A percentile compares a stretch with the other conserved stretches of the same genome.
These are phyloP conservation scores for Scaptomyza reducta DNA, from an alignment of 2,888 invertebrate genomes.

Conservation along the genomic window DNA sequence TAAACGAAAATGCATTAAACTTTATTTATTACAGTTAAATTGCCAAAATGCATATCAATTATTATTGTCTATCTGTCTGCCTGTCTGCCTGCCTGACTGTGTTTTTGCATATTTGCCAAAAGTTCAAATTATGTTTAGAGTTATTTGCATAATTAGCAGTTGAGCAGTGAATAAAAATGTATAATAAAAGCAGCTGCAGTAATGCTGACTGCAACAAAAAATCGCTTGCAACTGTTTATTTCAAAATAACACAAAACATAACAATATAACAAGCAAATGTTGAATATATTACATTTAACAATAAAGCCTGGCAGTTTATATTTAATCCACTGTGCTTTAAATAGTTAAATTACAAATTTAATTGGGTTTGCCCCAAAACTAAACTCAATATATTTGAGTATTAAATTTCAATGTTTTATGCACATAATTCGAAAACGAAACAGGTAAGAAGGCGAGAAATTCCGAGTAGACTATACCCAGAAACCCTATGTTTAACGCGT, in stretches of 20 bases:
- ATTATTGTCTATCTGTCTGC: constrained; percentile 9
- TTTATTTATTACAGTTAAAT: constrained; percentile 64
- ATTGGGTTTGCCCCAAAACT: too few relatives aligned
- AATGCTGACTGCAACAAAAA: neutral
- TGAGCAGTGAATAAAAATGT: constrained; percentile 7
- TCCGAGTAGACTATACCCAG: too few relatives aligned
- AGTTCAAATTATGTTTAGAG: constrained; percentile 13
- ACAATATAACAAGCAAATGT: neutral
- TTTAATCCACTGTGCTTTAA: neutral
- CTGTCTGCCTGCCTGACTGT: neutral
- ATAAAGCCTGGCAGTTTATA: too few relatives aligned
- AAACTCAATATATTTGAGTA: neutral
- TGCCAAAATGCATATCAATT: constrained; percentile 43
- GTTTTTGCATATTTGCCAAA: constrained; percentile 7
- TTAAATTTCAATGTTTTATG: neutral
- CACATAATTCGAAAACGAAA: neutral
- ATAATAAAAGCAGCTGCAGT: neutral
- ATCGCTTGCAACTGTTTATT: neutral
- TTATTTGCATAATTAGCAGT: constrained; percentile 28
- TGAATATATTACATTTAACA: neutral
- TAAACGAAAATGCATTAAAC: constrained; percentile 46
- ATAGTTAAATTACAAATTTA: too few relatives aligned
- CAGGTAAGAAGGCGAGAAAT: too few relatives aligned
- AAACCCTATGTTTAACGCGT: too few relatives aligned
- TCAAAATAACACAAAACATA: neutral